Conservation (phyloP, 92 coral and sea anemone genomes). For the Paramuricea clavata region DNA sequence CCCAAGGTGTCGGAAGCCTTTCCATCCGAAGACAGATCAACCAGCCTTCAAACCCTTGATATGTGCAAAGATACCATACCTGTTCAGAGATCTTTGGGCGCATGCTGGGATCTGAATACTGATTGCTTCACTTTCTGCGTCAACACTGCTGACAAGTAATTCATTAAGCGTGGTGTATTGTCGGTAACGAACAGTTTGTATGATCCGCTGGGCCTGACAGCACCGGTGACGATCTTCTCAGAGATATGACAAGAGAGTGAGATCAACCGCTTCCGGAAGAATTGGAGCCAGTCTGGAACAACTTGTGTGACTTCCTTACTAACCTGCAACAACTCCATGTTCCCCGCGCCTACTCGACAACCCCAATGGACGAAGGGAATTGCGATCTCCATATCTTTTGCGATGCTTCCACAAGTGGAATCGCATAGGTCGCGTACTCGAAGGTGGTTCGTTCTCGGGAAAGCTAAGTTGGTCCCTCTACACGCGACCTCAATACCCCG, state of each 20-base stretch:
- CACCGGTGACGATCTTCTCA: conserved; percentile 59
- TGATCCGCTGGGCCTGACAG: conserved; percentile 66
- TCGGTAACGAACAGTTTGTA: conserved; percentile 64
- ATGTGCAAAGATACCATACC: too few species aligned
- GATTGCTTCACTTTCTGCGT: conserved; percentile 69
- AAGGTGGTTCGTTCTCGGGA: too few species aligned
- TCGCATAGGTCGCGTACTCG: conserved; percentile 64
- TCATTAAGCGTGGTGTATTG: conserved; percentile 70
- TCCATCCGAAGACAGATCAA: too few species aligned
- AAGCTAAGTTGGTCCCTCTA: too few species aligned
- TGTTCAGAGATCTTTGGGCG: conserved; percentile 72
- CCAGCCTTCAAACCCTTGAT: too few species aligned
- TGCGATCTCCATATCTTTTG: conserved; percentile 68
- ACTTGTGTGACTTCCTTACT: conserved; percentile 53
- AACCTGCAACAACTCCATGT: conserved; percentile 48
- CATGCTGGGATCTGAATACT: conserved; percentile 60
- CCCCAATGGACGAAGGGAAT: conserved; percentile 16
- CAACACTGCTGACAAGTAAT: conserved; percentile 45
- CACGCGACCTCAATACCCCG: too few species aligned
- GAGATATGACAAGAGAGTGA: conserved; percentile 60
- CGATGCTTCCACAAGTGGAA: conserved; percentile 53
- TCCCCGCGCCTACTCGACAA: conserved; percentile 44
- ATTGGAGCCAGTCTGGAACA: conserved; percentile 59
- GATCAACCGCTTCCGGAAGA: conserved; percentile 58
- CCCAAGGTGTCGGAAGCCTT: too few species aligned